Evolutionary conservation across 2,113 vertebrate species (phyloP).

Genomic region (Gymnogyps californianus): DNA sequence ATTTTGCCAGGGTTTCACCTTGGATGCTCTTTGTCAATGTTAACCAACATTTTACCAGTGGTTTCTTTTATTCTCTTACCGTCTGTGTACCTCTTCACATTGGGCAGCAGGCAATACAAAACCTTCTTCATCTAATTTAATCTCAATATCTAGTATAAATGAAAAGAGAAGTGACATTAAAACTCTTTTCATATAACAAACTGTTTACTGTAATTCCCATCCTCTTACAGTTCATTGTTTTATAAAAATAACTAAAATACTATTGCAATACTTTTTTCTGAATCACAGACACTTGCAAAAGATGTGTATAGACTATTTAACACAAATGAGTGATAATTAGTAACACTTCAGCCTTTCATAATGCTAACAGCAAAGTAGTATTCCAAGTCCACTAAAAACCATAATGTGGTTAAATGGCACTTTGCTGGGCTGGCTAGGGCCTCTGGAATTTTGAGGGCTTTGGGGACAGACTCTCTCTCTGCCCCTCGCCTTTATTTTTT

Average conservation of each 20-base stretch:
- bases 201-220: background rate
- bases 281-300: background rate
- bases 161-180: constrained; percentile 4
- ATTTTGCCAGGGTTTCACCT: background rate
- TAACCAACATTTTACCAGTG: background rate
- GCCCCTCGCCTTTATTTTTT: background rate
- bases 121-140: constrained; percentile 90
- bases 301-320: background rate
- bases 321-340: background rate
- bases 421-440: background rate
- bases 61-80: constrained; percentile 68
- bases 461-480: background rate
- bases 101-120: constrained; percentile 79
- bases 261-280: background rate
- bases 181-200: background rate
- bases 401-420: background rate
- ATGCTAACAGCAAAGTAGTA: background rate
- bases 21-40: background rate
- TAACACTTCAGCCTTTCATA: background rate
- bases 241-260: background rate
- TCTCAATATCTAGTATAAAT: constrained; percentile 83
- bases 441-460: background rate
- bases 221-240: background rate
- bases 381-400: background rate
- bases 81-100: constrained; percentile 76